Conservation (phyloP, 2,797 vertebrate genomes). For the Manis pentadactyla region DNA sequence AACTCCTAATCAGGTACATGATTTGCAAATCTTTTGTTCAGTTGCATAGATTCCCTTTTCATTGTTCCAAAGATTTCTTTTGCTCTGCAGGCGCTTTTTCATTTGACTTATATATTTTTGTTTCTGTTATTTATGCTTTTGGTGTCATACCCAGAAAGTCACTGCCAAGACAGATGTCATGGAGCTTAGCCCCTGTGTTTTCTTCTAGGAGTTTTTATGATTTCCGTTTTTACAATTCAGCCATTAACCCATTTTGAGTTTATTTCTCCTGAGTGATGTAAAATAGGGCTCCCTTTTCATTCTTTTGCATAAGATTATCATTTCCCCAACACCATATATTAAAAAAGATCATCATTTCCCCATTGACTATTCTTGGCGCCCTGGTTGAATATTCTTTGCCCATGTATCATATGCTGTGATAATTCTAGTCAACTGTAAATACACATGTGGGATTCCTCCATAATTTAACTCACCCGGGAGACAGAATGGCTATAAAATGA, state of each 20-base stretch:
- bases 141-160: not conserved
- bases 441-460: not conserved
- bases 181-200: not conserved
- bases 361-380: not conserved
- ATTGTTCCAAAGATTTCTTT: not conserved
- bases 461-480: not conserved
- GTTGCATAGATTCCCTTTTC: not conserved
- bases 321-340: not conserved
- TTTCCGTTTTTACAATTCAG: too few species aligned
- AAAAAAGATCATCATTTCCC: not conserved
- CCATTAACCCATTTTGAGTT: not conserved
- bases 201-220: not conserved
- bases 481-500: not conserved
- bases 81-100: not conserved
- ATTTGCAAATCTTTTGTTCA: not conserved
- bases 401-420: rapidly evolving
- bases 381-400: not conserved
- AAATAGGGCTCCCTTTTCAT: too few species aligned
- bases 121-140: not conserved
- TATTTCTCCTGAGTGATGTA: too few species aligned
- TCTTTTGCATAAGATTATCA: not conserved
- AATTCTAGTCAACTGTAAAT: too few species aligned
- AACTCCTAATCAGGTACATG: not conserved
- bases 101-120: too few species aligned
- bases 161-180: not conserved